A percentile compares a stretch with the other conserved stretches of the same genome.
Conservation (phyloP, 2,888 invertebrate genomes). For the Conchocele bisecta region DNA sequence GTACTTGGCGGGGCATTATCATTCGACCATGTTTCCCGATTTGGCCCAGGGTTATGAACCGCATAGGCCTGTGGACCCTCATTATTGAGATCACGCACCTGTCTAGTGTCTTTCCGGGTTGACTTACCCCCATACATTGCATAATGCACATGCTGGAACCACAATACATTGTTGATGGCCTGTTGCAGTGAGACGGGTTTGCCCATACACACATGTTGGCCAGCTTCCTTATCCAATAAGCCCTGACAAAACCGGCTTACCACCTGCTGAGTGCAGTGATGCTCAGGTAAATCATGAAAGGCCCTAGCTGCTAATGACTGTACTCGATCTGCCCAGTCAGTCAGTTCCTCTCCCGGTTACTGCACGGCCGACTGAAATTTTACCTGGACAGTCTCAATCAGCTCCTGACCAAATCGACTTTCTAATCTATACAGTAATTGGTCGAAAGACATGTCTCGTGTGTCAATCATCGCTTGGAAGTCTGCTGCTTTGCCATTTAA, state of each 20-base stretch:
- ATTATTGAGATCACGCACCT: too few species aligned
- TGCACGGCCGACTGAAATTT: slow-evolving; percentile 2
- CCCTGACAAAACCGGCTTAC: slow-evolving; percentile 15
- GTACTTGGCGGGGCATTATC: too few species aligned
- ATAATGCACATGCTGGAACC: slow-evolving; percentile 2
- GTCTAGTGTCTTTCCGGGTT: not conserved
- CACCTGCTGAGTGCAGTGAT: not conserved
- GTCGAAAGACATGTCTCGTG: too few species aligned
- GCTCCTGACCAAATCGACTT: too few species aligned
- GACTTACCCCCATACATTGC: not conserved
- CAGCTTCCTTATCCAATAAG: slow-evolving; percentile 11
- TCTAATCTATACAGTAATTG: too few species aligned
- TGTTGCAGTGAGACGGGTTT: not conserved
- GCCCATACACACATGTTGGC: slow-evolving; percentile 2
- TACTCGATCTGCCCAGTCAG: slow-evolving; percentile 13
- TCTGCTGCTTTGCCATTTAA: too few species aligned
- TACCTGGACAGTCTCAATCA: not conserved
- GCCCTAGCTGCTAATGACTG: not conserved
- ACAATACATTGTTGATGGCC: not conserved
- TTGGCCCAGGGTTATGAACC: too few species aligned
- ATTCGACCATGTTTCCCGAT: too few species aligned
- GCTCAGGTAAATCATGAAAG: slow-evolving; percentile 1
- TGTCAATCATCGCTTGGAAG: too few species aligned
- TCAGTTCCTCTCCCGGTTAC: not conserved
- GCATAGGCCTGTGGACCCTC: not conserved